phyloP scores from a whole-genome alignment of 2,888 invertebrate species.

The Troides oblongomaculatus region DNA sequence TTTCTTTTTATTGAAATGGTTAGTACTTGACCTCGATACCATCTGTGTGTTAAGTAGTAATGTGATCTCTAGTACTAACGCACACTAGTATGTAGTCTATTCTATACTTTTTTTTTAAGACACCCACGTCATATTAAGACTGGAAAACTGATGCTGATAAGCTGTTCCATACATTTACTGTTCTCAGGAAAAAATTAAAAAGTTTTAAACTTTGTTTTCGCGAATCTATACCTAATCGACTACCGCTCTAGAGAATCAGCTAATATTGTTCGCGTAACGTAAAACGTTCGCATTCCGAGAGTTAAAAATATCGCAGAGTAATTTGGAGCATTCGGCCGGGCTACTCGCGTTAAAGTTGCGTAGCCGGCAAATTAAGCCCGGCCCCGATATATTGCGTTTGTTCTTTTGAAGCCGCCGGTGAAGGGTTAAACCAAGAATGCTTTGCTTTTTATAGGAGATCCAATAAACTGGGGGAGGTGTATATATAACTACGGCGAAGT shows the following conservation, averaged over 20 bases:
- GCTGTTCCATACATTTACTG: too few species aligned
- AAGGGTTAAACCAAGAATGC: slow-evolving; percentile 81
- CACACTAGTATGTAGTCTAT: too few species aligned
- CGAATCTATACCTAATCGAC: slow-evolving; percentile 26
- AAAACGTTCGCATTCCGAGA: slow-evolving; percentile 73
- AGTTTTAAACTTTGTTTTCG: slow-evolving; percentile 5
- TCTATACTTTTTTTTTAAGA: too few species aligned
- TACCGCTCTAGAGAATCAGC: slow-evolving; percentile 47
- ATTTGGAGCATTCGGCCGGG: slow-evolving; percentile 74
- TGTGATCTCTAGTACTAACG: too few species aligned
- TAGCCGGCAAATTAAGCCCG: slow-evolving; percentile 75
- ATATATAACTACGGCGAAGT: slow-evolving; percentile 25
- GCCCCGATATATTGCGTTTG: slow-evolving; percentile 79
- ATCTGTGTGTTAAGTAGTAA: too few species aligned
- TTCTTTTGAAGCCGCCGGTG: slow-evolving; percentile 76
- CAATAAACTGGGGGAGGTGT: slow-evolving; percentile 57
- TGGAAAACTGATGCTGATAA: too few species aligned
- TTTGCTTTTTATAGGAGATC: slow-evolving; percentile 76
- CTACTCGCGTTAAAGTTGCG: slow-evolving; percentile 73
- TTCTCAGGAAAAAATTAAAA: background rate
- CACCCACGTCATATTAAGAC: too few species aligned
- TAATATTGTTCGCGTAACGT: slow-evolving; percentile 72
- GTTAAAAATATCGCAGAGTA: slow-evolving; percentile 78
- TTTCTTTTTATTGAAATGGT: too few species aligned
- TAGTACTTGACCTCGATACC: too few species aligned